Evolutionary conservation across 2,113 vertebrate species (phyloP), one percentile per base, ranked within the genome.

Genomic region (Anolis sagrei): DNA sequence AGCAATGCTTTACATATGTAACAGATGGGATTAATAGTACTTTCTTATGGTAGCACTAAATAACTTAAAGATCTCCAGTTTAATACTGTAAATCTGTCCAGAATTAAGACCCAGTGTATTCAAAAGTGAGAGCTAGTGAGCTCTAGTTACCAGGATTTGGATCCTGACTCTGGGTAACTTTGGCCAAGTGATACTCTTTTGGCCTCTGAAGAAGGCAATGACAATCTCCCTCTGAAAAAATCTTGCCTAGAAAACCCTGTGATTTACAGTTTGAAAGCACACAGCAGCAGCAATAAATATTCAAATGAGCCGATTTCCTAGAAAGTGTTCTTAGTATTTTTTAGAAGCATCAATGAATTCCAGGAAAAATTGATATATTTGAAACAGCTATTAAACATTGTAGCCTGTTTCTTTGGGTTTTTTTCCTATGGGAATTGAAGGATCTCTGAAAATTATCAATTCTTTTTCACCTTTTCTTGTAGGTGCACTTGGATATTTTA

Each of bases 401-500:
- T 44, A 69, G 27, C 68, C 7, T 36, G 2, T 51, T 11, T 27
- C 1, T 25, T 54, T 54, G 51, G 5, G 9, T 11, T 34, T 54
- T 54, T 83, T 85, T 34, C 66, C 4, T 36, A 39, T 74, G 49
- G 25, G 68, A 86, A 77, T 1, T 64, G 74, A n/a, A 87, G 14
- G 9, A 9, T 14, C 82, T 82, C 16, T 29, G 6, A 81, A 54
- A 51, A 83, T 39, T 21, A 39, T 25, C 27, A 1, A 1, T 48
- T 88, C 74, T 48, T 44, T 64, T 79, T 83, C 85, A 1, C 82
- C 1, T 91, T 90, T 61, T 58, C 93, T 92, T 92, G 0, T 85
- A 97, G 97, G 95, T 96, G 1, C 68, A 94, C 18, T 90, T 96
- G 88, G 73, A 91, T 90, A 81, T 86, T 90, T 91, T 91, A 84